These are phyloP conservation scores for Odocoileus hemionus DNA, from an alignment of 2,113 vertebrate species.

Conservation along the genomic window DNA sequence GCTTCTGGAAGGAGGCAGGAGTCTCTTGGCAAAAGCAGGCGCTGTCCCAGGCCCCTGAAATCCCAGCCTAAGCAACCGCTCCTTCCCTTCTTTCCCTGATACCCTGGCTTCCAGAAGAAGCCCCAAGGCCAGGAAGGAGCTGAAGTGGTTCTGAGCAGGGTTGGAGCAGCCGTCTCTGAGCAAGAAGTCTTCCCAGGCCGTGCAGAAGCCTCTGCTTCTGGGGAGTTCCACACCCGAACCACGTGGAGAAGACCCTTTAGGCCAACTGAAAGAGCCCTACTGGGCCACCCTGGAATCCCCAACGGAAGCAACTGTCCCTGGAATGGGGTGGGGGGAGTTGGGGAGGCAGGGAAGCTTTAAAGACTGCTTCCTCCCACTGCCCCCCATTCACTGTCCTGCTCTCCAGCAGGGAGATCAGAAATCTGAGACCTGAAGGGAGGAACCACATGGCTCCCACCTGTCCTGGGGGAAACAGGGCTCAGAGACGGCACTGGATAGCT, in stretches of 20 bases:
- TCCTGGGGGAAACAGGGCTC: no score
- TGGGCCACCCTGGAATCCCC: no score
- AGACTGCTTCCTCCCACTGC: rapidly evolving
- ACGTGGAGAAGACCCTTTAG: neutral
- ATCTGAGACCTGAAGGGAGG: neutral
- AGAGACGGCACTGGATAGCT: neutral
- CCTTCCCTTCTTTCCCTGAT: rapidly evolving
- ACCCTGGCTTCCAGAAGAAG: rapidly evolving
- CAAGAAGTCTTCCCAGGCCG: no score
- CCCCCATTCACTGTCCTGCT: neutral
- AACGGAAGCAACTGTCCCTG: no score
- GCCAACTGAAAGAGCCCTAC: neutral
- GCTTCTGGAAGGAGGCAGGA: neutral
- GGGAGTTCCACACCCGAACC: neutral
- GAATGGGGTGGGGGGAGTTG: no score
- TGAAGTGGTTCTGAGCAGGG: rapidly evolving
- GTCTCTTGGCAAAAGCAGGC: neutral
- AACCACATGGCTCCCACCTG: rapidly evolving
- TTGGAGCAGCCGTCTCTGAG: rapidly evolving
- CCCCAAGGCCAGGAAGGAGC: neutral
- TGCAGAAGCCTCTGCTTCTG: neutral
- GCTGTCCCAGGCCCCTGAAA: neutral
- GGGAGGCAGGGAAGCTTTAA: neutral
- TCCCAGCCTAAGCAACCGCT: neutral
- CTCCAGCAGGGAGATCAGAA: neutral